Base-by-base conservation (phyloP, 2,888 invertebrate genomes). In the Gandaritis pyraliata region DNA sequence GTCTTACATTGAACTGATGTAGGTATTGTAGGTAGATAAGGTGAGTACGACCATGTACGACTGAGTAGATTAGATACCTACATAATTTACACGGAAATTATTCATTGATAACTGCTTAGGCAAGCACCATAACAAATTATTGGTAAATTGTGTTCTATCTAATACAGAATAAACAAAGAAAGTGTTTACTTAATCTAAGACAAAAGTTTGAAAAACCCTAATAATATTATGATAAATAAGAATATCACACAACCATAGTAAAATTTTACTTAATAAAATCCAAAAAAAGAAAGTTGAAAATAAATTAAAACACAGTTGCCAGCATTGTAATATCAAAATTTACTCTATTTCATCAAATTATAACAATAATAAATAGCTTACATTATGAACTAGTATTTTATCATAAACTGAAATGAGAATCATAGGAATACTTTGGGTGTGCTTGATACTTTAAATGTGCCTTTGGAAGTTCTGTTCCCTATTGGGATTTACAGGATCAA, bases 241-340 rank as follows among this genome's bases (percentile, higher is more conserved):
- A 23, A 61, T 65, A 67, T 67, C 64, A 69, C 69, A 67, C 64
- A 70, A 68, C 64, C 64, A 61, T 70, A 58, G 58, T 50, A 61
- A 59, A 62, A 59, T 48, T 58, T 36, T 16, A 58, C 16, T 57
- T 47, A 11, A 41, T 45, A 45, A 18, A 50, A 51, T 36, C 12
- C 39, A 47, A 46, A 29, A 18, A 50, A 50, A 47, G 29, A 1
- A 18, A n/a, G 23, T n/a, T 8, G 29, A 29, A 13, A 47, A 29
- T 13, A 7, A 30, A n/a, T 7, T n/a, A n/a, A n/a, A n/a, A n/a
- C n/a, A 29, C n/a, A 23, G 0, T 7, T 29, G 8, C n/a, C 13
- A 23, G 23, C 8, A 23, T 23, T 23, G 7, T 16, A 45, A 16
- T 12, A 23, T 23, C 23, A 23, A 23, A 36, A 18, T 11, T 11